These are phyloP conservation scores for Andrena fulva DNA, from an alignment of 2,888 invertebrate species.

Conservation along the genomic window DNA sequence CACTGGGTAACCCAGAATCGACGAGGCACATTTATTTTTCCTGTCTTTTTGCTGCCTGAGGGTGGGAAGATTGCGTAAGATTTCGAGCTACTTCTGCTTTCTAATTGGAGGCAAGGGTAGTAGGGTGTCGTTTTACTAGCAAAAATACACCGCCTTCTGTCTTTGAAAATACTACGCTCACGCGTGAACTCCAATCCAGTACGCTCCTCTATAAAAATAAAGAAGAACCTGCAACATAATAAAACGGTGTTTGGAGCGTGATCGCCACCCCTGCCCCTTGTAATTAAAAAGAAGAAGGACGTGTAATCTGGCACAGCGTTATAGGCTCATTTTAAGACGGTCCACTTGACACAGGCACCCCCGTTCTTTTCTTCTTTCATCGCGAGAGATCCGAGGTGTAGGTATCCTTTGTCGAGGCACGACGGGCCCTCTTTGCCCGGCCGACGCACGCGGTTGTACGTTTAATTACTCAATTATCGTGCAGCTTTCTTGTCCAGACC, in stretches of 20 bases:
- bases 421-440: constrained; percentile 6
- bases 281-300: constrained; percentile 8
- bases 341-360: background rate
- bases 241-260: background rate
- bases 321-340: background rate
- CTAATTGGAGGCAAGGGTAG: no score
- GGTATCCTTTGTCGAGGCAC: background rate
- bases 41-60: background rate
- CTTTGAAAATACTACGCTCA: no score
- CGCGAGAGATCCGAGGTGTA: background rate
- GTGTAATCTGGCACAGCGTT: background rate
- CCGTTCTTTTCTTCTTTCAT: background rate
- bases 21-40: constrained; percentile 14
- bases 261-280: background rate
- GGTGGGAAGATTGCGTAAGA: background rate
- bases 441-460: constrained; percentile 10
- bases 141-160: no score
- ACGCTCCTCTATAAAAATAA: background rate
- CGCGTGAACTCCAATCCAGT: background rate
- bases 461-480: constrained; percentile 64
- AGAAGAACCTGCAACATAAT: no score
- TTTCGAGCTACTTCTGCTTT: background rate
- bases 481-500: constrained; percentile 33
- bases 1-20: constrained; percentile 12
- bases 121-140: no score